phyloP scores from a whole-genome alignment of 2,888 invertebrate species.

The Drosophila imparisetae region DNA sequence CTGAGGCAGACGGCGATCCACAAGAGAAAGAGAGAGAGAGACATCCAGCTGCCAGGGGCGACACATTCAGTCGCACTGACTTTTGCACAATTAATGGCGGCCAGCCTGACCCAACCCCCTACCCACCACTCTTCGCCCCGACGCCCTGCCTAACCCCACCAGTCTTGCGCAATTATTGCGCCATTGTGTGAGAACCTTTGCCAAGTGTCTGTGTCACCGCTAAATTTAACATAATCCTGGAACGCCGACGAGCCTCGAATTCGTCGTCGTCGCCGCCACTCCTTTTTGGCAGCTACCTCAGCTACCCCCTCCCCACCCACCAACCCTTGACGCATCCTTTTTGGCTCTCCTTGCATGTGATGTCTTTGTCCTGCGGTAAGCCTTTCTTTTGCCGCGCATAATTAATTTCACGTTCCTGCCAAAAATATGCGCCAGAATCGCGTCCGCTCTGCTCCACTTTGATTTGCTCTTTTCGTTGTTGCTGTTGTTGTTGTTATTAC shows the following conservation, averaged over 20 bases:
- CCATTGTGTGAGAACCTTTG: conserved; percentile 75
- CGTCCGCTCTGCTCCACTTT: conserved; percentile 45
- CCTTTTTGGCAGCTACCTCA: conserved; percentile 64
- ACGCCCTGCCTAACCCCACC: background rate
- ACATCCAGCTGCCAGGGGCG: conserved; percentile 45
- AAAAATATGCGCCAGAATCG: conserved; percentile 74
- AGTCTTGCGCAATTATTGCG: conserved; percentile 70
- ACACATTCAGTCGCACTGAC: conserved; percentile 69
- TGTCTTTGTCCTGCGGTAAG: conserved; percentile 66
- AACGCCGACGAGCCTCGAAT: conserved; percentile 42
- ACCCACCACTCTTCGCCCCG: background rate
- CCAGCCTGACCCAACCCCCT: conserved; percentile 17
- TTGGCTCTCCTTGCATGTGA: conserved; percentile 37
- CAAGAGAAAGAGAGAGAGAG: conserved; percentile 9
- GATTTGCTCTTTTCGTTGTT: conserved; percentile 47
- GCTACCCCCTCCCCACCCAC: conserved; percentile 5
- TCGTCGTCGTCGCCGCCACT: conserved; percentile 38
- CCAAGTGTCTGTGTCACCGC: conserved; percentile 80
- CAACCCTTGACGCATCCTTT: background rate
- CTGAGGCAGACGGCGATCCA: conserved; percentile 37
- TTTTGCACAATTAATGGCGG: conserved; percentile 75
- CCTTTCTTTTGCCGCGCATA: conserved; percentile 70
- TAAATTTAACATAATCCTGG: conserved; percentile 79
- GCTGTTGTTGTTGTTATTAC: conserved; percentile 26
- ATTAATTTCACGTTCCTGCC: conserved; percentile 78